Base-by-base conservation (phyloP, 2,113 vertebrate species). In the Nothocercus nigrocapillus region DNA sequence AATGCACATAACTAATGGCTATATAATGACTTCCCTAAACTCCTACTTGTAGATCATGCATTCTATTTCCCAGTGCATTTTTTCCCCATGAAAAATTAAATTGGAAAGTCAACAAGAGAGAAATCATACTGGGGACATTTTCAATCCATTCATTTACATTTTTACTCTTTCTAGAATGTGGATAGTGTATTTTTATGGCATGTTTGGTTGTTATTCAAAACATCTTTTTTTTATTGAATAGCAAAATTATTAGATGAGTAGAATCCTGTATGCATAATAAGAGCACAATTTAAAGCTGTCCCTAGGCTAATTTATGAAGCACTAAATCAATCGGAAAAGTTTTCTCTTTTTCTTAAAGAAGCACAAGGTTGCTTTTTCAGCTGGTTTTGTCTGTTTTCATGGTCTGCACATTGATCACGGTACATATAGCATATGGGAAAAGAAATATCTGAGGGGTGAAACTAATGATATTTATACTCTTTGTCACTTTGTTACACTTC, bases 261-360 rank as follows among this genome's bases (percentile, higher is more conserved):
- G 96, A 96, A 91, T 95, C 94, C 82, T 97, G 95, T 97, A 97
- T 96, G 92, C 93, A 97, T 97, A 96, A 97, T 89, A 97, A 97
- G 92, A 98, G 61, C 94, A 96, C 93, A 97, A 97, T 97, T 97
- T 97, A 97, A 96, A 97, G 88, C 93, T 98, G 96, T 98, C 97
- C 97, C 95, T 95, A 96, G 95, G 95, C 96, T 97, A 97, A 97
- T 97, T 96, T 95, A 96, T 97, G 91, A 97, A 97, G 90, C 89
- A 97, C 93, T 97, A 94, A 95, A 97, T 97, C 90, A 97, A 91
- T 96, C 83, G 75, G 67, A 91, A 95, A 97, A 96, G 86, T 90
- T 96, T 90, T 93, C 59, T 49, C 85, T 90, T 91, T 94, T 93
- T 95, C 89, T 89, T 88, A 94, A 96, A 96, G 93, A 96, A 82